Evolutionary conservation across 2,888 invertebrate genomes (phyloP), one percentile per base, ranked within the genome.

Genomic region (Eumerus sabulonum): DNA sequence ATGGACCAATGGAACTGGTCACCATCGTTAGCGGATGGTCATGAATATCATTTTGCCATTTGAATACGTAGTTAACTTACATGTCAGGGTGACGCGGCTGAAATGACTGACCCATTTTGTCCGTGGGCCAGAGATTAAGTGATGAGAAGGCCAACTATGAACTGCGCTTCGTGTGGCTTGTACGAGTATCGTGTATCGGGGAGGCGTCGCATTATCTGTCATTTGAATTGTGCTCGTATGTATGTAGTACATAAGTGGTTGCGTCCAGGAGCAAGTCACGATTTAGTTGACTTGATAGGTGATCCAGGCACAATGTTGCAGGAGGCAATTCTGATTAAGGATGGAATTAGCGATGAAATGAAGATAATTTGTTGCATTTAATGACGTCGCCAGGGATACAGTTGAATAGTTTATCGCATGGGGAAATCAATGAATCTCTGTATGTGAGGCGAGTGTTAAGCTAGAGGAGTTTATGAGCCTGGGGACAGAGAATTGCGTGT

Each of bases 61-160:
- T 40, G 18, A 54, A 54, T 54, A 53, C 16, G 18, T 50, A 35
- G 38, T 19, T 38, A 54, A 16, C 54, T 64, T 47, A 56, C 40
- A 47, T 19, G 19, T 19, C 27, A 13, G 27, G 48, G 36, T 57
- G 13, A 16, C 40, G 40, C 40, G 40, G 9, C 18, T 56, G 66
- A 56, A 40, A 48, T 27, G 47, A 16, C 56, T 67, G 66, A 57
- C 66, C 66, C 42, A 67, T 57, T 67, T 67, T 16, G 66, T 18
- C 14, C 4, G 18, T 27, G 27, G 27, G 27, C n/a, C 17, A 51
- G 42, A 40, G 36, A 50, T 67, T 67, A 27, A 27, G 27, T 27
- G 27, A 27, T 27, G 40, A 40, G 12, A 40, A 11, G 5, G 40
- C 40, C 12, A 40, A 7, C n/a, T 5, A 40, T 40, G n/a, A 11